Evolutionary conservation across 2,797 vertebrate genomes (phyloP).

Genomic region (Xiphophorus birchmanni): DNA sequence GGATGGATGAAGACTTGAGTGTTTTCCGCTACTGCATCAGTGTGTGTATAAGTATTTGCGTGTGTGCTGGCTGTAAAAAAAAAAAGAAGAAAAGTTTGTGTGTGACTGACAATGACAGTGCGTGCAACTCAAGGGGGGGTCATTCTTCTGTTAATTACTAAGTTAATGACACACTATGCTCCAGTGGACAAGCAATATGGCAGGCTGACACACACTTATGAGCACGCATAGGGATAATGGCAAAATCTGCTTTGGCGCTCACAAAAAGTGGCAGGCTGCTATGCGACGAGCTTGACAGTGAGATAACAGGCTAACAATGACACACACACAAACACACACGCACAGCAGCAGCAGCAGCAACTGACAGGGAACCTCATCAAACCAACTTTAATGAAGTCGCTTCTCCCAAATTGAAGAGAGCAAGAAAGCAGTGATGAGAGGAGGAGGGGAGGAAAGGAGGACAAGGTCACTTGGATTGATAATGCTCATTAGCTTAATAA

Average conservation of each 20-base stretch:
- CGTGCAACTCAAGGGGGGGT: slow-evolving; percentile 30
- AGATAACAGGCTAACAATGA: slow-evolving; percentile 70
- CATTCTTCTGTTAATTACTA: slow-evolving; percentile 76
- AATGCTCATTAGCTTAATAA: slow-evolving; percentile 81
- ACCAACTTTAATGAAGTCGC: slow-evolving; percentile 79
- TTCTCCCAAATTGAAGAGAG: slow-evolving; percentile 68
- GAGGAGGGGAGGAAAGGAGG: slow-evolving; percentile 69
- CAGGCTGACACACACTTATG: slow-evolving; percentile 48
- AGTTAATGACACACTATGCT: slow-evolving; percentile 75
- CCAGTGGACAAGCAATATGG: slow-evolving; percentile 64
- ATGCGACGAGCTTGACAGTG: slow-evolving; percentile 71
- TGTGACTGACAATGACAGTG: slow-evolving; percentile 60
- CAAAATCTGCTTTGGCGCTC: slow-evolving; percentile 57
- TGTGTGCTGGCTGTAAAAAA: neutral
- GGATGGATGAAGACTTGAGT: neutral
- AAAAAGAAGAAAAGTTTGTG: slow-evolving; percentile 14
- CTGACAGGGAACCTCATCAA: slow-evolving; percentile 77
- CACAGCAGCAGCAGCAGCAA: slow-evolving; percentile 25
- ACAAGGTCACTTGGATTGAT: slow-evolving; percentile 81
- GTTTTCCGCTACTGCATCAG: neutral
- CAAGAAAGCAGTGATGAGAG: slow-evolving; percentile 59
- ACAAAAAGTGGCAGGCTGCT: slow-evolving; percentile 58
- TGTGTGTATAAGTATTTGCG: neutral
- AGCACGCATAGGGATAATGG: slow-evolving; percentile 56
- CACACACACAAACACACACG: slow-evolving; percentile 34